A percentile compares a stretch with the other conserved stretches of the same genome.
Evolutionary conservation across 2,888 invertebrate genomes (phyloP).

Genomic region (Chymomyza fuscimana): DNA sequence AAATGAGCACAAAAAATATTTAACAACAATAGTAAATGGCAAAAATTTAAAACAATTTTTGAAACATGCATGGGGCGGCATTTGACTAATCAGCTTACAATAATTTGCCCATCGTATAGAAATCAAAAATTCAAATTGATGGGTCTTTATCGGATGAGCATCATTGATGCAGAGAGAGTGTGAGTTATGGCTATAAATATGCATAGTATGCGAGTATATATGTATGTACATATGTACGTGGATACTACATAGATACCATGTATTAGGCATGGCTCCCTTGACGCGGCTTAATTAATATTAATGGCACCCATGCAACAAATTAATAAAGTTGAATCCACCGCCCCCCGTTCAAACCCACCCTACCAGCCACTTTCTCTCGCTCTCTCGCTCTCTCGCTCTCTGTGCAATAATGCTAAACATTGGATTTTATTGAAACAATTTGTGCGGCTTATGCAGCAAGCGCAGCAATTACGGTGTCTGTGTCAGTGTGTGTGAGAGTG

Average conservation of each 20-base stretch:
- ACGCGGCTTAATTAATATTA: constrained; percentile 42
- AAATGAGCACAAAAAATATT: background rate
- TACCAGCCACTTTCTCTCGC: background rate
- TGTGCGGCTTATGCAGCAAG: constrained; percentile 10
- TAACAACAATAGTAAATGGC: background rate
- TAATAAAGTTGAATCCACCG: background rate
- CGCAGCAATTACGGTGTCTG: background rate
- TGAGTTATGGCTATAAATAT: background rate
- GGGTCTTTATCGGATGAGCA: background rate
- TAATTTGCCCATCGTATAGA: background rate
- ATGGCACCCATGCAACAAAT: constrained; percentile 32
- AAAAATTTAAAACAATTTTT: background rate
- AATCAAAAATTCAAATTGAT: background rate
- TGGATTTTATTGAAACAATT: constrained; percentile 16
- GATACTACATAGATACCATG: background rate
- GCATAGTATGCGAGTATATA: too few relatives aligned
- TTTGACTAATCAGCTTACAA: background rate
- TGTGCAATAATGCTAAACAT: constrained; percentile 11
- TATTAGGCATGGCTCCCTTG: background rate
- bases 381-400: background rate
- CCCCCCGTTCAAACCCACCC: background rate
- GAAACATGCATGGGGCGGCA: background rate
- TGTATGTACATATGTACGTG: too few relatives aligned
- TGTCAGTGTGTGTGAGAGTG: constrained; percentile 1
- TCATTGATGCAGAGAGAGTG: background rate